Conservation (phyloP, 2,888 invertebrate species). For the Boloria selene region DNA sequence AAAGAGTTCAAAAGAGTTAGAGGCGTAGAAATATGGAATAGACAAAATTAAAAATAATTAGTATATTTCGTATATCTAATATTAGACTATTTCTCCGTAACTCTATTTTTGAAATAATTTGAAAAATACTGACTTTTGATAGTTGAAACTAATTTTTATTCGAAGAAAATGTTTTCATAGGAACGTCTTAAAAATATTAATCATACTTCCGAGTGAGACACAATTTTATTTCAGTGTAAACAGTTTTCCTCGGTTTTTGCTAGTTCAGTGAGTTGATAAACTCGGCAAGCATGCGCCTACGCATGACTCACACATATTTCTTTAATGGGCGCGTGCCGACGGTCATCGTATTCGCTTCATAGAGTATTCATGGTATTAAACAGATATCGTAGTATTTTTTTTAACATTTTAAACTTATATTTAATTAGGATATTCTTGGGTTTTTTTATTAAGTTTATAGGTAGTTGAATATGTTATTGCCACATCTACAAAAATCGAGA, state of each 20-base stretch:
- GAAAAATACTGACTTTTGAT: neutral
- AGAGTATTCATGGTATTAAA: slow-evolving; percentile 33
- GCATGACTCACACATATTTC: slow-evolving; percentile 46
- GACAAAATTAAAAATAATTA: too few species aligned
- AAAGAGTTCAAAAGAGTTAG: too few species aligned
- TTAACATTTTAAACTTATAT: too few species aligned
- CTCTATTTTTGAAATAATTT: neutral
- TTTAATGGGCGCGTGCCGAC: slow-evolving; percentile 35
- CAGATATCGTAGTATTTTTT: slow-evolving; percentile 2
- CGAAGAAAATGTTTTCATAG: neutral
- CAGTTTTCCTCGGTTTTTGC: slow-evolving; percentile 25
- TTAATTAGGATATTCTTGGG: too few species aligned
- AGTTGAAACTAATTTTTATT: neutral
- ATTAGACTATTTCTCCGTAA: too few species aligned
- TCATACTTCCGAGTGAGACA: slow-evolving; percentile 18
- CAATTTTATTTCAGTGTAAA: slow-evolving; percentile 21
- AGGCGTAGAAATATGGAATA: too few species aligned
- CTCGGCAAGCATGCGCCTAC: slow-evolving; percentile 37
- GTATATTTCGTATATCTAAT: too few species aligned
- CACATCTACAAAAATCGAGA: too few species aligned
- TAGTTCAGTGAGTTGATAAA: slow-evolving; percentile 25
- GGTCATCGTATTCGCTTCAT: slow-evolving; percentile 41
- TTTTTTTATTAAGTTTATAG: too few species aligned
- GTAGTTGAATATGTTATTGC: too few species aligned
- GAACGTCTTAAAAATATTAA: slow-evolving; percentile 3